A percentile compares a stretch with the other conserved stretches of the same genome.
phyloP scores from a whole-genome alignment of 2,797 vertebrate genomes.

The Taenioides sp. region DNA sequence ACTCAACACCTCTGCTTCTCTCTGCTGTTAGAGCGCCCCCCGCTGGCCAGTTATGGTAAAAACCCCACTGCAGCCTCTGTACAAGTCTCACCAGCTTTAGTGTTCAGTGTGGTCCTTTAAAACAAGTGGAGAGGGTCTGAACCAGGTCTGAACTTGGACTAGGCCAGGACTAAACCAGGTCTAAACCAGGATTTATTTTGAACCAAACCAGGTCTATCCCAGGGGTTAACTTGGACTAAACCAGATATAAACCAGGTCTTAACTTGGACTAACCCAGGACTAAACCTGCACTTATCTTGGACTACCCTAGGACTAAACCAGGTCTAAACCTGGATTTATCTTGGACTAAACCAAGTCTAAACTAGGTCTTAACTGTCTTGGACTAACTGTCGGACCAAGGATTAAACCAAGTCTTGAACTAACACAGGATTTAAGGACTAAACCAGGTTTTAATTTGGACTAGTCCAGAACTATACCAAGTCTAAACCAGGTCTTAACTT shows the following conservation, averaged over 20 bases:
- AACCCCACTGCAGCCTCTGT: conserved; percentile 51
- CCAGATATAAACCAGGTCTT: background rate
- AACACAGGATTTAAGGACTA: too few relatives aligned
- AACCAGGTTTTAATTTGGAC: too few relatives aligned
- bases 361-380: too few relatives aligned
- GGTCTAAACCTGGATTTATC: too few relatives aligned
- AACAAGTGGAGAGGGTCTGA: background rate
- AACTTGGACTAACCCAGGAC: too few relatives aligned
- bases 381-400: too few relatives aligned
- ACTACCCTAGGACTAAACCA: too few relatives aligned
- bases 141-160: background rate
- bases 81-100: conserved; percentile 19
- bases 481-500: too few relatives aligned
- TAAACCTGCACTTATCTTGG: too few relatives aligned
- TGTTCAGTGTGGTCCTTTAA: background rate
- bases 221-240: background rate
- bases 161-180: background rate
- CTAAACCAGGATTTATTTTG: background rate
- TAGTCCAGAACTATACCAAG: too few relatives aligned
- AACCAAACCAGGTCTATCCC: background rate
- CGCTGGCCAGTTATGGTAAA: conserved; percentile 53
- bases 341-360: too few relatives aligned
- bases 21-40: conserved; percentile 65
- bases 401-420: background rate
- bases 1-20: conserved; percentile 57